Evolutionary conservation across 2,888 invertebrate genomes (phyloP).

Genomic region (Nemotelus nigrinus): DNA sequence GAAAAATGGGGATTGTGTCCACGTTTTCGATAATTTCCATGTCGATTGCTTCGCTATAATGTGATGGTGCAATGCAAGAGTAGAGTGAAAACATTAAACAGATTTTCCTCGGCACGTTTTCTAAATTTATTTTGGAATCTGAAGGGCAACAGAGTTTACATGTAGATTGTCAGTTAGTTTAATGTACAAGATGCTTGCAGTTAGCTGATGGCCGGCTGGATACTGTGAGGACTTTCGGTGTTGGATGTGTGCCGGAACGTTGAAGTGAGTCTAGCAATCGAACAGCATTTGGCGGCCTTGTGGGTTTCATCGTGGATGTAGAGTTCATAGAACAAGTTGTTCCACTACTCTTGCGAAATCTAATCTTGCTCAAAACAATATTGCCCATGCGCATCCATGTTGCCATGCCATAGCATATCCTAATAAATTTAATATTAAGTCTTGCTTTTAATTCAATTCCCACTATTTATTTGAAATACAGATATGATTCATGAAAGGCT

Average conservation of each 20-base stretch:
- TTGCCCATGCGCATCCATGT: conserved; percentile 12
- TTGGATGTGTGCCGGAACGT: too few relatives aligned
- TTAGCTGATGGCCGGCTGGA: neutral
- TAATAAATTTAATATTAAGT: too few relatives aligned
- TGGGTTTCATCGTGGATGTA: neutral
- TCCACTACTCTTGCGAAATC: conserved; percentile 12
- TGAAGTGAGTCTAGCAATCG: neutral
- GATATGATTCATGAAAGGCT: too few relatives aligned
- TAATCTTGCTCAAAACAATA: neutral
- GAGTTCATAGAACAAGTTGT: too few relatives aligned
- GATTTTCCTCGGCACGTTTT: neutral
- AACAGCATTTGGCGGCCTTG: conserved; percentile 8
- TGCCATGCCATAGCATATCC: neutral
- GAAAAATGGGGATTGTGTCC: neutral
- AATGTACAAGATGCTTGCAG: neutral
- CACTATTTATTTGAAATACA: too few relatives aligned
- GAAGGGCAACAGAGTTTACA: neutral
- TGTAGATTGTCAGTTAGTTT: neutral
- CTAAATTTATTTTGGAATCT: conserved; percentile 15
- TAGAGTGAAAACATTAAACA: neutral
- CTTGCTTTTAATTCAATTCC: too few relatives aligned
- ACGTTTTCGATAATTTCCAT: neutral
- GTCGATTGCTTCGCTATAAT: neutral
- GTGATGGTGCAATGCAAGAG: neutral
- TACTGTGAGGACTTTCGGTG: neutral